Percentiles rank a stretch among this genome's conserved stretches.
phyloP scores from a whole-genome alignment of 30 jellyfish, hydroid and myxozoan species.

The Aurelia sp. region DNA sequence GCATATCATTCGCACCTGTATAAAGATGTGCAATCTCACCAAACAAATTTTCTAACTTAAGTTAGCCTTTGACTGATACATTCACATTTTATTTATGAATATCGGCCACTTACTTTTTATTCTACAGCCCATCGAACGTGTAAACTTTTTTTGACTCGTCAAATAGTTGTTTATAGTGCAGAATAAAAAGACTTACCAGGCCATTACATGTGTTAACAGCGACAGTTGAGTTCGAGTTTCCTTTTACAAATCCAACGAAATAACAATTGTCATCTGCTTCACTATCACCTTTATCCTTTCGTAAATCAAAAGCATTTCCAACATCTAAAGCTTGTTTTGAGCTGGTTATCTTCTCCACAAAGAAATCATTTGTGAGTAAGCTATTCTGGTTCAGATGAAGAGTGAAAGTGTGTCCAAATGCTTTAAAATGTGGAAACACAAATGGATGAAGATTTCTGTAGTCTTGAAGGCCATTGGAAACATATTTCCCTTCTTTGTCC shows the following conservation, averaged over 20 bases:
- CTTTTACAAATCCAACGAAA: conserved; percentile 48
- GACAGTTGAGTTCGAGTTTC: conserved; percentile 47
- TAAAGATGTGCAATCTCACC: too few species aligned
- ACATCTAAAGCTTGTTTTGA: background rate
- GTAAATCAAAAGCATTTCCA: background rate
- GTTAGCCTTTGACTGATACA: too few species aligned
- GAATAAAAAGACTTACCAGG: conserved; percentile 46
- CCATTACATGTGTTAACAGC: conserved; percentile 68
- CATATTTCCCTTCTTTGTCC: conserved; percentile 2
- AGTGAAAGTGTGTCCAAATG: conserved; percentile 65
- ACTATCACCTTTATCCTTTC: background rate
- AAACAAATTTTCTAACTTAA: too few species aligned
- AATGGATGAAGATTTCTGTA: conserved; percentile 10
- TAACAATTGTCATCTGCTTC: conserved; percentile 12
- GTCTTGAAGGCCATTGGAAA: conserved; percentile 33
- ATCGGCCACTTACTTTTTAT: too few species aligned
- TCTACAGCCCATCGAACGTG: too few species aligned
- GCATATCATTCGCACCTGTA: too few species aligned
- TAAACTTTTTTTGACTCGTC: too few species aligned
- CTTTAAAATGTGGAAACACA: conserved; percentile 58
- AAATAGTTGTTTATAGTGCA: too few species aligned
- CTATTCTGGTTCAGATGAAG: conserved; percentile 45
- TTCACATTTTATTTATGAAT: too few species aligned
- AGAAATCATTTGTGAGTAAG: conserved; percentile 26
- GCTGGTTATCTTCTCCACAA: conserved; percentile 36